Evolutionary conservation across 1,140 invertebrate species (phyloP), one percentile per base, ranked within the genome.

Genomic region (Sminthurides bifidus): DNA sequence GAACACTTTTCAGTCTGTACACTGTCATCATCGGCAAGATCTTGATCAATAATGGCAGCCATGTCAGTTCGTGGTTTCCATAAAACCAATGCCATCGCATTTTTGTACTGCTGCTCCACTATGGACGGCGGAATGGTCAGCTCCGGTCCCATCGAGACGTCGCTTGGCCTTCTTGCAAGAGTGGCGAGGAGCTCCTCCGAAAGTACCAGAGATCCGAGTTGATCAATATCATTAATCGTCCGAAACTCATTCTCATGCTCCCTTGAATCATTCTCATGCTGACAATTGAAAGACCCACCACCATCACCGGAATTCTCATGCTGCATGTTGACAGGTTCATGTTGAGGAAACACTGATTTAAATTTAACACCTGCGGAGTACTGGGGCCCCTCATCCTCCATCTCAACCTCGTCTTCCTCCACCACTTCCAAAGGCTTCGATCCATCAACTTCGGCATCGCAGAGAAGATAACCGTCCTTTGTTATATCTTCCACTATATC

Each of bases 131-230:
- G 41, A 15, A 56, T 14, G 1, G 33, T 15, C 1, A 29, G 27
- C n/a, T n/a, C n/a, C n/a, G n/a, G n/a, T n/a, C n/a, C n/a, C n/a
- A n/a, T n/a, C 14, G 45, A 59, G 51, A 48, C 46, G 23, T 54
- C 52, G 33, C 31, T 53, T 53, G n/a, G 57, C 52, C 26, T 31
- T 54, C 44, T 51, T 54, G 27, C 30, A 35, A 59, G 45, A 24
- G 44, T 35, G 19, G 40, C 33, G 17, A 19, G 57, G 2, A 59
- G 29, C 52, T 59, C 57, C 17, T 54, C 14, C 15, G 57, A 59
- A 54, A 59, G 57, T 23, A 54, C 26, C 5, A 59, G 38, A 59
- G 57, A 59, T 23, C 12, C 23, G 19, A 35, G 15, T 30, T 53
- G 30, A 27, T n/a, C 40, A 50, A 1, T 8, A 30, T 21, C 21